Base-by-base conservation (phyloP, 2,113 vertebrate genomes). In the Microtus oregoni region DNA sequence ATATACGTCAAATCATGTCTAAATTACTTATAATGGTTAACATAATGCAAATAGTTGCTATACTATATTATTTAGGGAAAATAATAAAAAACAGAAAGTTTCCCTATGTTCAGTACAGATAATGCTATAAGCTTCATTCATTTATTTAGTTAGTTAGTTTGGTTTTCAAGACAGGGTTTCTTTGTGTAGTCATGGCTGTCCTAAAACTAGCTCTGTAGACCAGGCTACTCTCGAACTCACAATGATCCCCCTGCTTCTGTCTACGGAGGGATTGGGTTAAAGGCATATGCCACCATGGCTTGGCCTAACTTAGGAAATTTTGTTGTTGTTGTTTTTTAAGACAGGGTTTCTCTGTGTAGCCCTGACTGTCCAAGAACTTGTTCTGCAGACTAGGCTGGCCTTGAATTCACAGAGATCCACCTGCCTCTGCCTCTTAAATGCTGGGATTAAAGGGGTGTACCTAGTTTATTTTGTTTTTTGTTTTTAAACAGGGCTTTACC, bases 1-100 rank as follows among this genome's bases (percentile, higher is more conserved):
- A 55, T 47, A 77, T 58, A 89, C 28, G 77, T 90, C 65, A 94
- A 85, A 22, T 35, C 35, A 86, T 85, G 32, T 90, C 68, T 83
- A 76, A 50, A 90, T 90, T 67, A 77, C 9, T 86, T 77, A 55
- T 83, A 65, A 35, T 68, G n/a, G 50, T 47, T 52, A 90, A 88
- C 44, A 67, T 63, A 67, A 75, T 82, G 41, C 28, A 82, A 75
- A 89, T 52, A 75, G 67, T 32, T 83, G 41, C 35, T 89, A 47
- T 50, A 32, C 28, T 93, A 11, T 47, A 50, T 61, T 89, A 19
- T 65, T 90, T 41, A n/a, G 26, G 22, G n/a, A 77, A 90, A 90
- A 94, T 17, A 38, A 77, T 47, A 30, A 68, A 32, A 70, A 86
- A 70, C 52, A 83, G 24, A 82, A 73, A 83, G 3, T 38, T 26